Evolutionary conservation across 2,888 invertebrate species (phyloP), one percentile per base, ranked within the genome.

Genomic region (Siphlonurus alternatus): DNA sequence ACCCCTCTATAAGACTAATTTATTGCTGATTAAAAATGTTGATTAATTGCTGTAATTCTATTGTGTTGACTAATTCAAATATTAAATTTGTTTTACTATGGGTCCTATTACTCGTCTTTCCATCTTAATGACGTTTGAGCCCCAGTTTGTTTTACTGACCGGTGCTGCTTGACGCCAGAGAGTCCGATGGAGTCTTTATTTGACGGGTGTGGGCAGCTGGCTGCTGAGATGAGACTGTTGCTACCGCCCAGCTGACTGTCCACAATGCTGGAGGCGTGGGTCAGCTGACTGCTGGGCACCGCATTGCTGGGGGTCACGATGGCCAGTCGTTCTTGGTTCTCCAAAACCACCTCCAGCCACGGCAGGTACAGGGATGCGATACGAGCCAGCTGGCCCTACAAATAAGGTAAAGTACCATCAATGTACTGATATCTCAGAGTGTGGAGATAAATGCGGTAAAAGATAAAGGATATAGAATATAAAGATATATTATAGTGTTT

Each of bases 291-390:
- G 15, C 71, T 73, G 53, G 80, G 80, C 15, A 65, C 65, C 64
- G 71, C 72, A 19, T 64, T 68, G 0, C 76, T 74, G 66, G 73
- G 73, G 19, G 77, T 77, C 15, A 76, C 72, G 65, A 79, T 78
- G 62, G 78, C 77, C 38, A 92, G 81, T 53, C 94, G 83, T 71
- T 88, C 86, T 64, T 93, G 81, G 77, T 93, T 93, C 70, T 96
- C 96, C 73, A 92, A 78, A 1, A 93, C 88, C 64, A 96, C 84
- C 2, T 88, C 85, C 67, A 98, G 79, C 85, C 95, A 89, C 0
- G 97, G 97, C 64, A 93, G 84, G 75, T 98, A 98, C 25, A 98
- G 80, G 56, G 89, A 82, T 0, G 93, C 90, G 63, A 98, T 90
- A 62, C 96, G 80, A 3, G 87, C 86, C 72, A 89, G 80, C 73